A percentile compares a stretch with the other conserved stretches of the same genome.
Evolutionary conservation across 2,888 invertebrate species (phyloP).

Genomic region (Callosobruchus maculatus): DNA sequence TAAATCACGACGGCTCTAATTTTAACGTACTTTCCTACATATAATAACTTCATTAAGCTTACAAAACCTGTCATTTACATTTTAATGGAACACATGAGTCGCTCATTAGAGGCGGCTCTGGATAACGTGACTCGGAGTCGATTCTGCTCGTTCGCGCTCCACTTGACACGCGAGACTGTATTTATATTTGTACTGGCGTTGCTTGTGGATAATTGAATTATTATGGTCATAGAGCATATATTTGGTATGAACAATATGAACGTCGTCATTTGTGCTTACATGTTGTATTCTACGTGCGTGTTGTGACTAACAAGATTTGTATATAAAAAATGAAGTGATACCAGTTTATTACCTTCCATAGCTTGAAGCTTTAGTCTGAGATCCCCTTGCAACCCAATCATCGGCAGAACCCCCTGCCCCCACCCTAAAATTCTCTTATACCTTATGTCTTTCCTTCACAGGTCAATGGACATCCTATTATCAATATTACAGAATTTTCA

Average conservation of each 20-base stretch:
- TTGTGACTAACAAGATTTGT: background rate
- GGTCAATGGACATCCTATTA: too few relatives aligned
- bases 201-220: slow-evolving; percentile 30
- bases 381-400: too few relatives aligned
- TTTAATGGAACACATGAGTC: slow-evolving; percentile 22
- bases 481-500: too few relatives aligned
- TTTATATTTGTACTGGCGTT: slow-evolving; percentile 19
- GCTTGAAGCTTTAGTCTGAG: too few relatives aligned
- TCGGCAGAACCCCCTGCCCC: too few relatives aligned
- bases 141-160: background rate
- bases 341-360: too few relatives aligned
- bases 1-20: background rate
- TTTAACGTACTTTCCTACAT: background rate
- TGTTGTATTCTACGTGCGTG: background rate
- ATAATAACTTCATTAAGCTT: slow-evolving; percentile 23
- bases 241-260: slow-evolving; percentile 14
- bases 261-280: background rate
- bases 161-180: slow-evolving; percentile 14
- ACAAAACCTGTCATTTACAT: slow-evolving; percentile 22
- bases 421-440: too few relatives aligned
- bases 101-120: slow-evolving; percentile 11
- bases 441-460: too few relatives aligned
- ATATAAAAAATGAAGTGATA: background rate
- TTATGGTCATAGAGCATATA: slow-evolving; percentile 12
- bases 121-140: background rate